Conservation (phyloP, 2,797 vertebrate species). For the Sciurus carolinensis region DNA sequence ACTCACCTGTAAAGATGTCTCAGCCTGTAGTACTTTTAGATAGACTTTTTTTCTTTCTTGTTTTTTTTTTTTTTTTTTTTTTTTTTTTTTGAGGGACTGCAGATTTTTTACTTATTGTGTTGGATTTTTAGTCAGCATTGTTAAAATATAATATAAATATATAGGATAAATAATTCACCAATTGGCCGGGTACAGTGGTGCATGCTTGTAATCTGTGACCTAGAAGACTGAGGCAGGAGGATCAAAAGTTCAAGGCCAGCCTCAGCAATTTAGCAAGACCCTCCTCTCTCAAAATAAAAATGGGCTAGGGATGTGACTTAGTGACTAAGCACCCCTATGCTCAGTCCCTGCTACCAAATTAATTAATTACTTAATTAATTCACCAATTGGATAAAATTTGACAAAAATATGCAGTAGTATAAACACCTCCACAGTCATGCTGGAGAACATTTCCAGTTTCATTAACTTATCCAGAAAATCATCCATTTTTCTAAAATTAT, state of each 20-base stretch:
- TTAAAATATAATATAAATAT: background rate
- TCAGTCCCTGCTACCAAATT: too few species aligned
- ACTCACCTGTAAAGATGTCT: conserved; percentile 28
- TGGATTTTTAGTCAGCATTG: conserved; percentile 16
- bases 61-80: background rate
- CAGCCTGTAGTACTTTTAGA: background rate
- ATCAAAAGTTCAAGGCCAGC: too few species aligned
- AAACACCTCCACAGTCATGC: background rate
- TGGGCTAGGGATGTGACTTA: too few species aligned
- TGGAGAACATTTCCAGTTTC: background rate
- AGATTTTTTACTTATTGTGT: background rate
- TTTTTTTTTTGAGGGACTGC: background rate
- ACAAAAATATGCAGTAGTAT: background rate
- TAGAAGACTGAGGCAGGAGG: too few species aligned
- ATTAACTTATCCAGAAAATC: conserved; percentile 1
- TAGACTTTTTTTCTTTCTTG: background rate
- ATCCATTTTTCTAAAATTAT: conserved; percentile 35
- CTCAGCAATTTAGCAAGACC: too few species aligned
- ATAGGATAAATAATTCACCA: background rate
- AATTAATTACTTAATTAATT: background rate
- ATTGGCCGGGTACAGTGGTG: background rate
- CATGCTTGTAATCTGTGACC: too few species aligned
- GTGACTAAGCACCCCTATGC: too few species aligned
- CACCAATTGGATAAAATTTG: background rate
- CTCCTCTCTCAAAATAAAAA: too few species aligned